phyloP scores from a whole-genome alignment of 1,140 invertebrate genomes.

The Lordiphosa clarofinis region DNA sequence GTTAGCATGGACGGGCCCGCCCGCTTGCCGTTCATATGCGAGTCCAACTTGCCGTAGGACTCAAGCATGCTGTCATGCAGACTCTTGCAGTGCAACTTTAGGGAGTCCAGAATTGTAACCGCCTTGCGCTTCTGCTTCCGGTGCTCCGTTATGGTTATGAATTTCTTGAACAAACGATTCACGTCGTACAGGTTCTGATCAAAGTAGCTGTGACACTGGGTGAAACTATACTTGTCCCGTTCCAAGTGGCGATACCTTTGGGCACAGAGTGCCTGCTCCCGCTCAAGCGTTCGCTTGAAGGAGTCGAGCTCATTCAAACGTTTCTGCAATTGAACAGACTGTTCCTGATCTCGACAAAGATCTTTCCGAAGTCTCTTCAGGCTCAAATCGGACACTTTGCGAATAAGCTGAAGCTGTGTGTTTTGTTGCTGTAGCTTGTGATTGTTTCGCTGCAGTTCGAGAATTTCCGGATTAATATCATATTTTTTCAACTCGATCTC shows the following conservation, averaged over 20 bases:
- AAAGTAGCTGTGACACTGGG: constrained; percentile 2
- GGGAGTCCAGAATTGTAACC: background rate
- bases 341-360: constrained; percentile 1
- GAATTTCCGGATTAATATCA: constrained; percentile 11
- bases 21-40: background rate
- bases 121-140: background rate
- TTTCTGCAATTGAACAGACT: background rate
- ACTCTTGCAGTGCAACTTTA: constrained; percentile 1
- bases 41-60: background rate
- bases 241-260: constrained; percentile 29
- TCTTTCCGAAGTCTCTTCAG: background rate
- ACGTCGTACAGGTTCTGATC: accelerated
- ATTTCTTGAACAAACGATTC: background rate
- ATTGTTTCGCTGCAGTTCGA: constrained; percentile 16
- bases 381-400: constrained; percentile 5
- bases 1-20: background rate
- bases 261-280: constrained; percentile 19
- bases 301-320: constrained; percentile 27
- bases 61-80: constrained; percentile 1
- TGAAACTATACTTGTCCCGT: constrained; percentile 18
- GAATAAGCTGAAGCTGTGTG: constrained; percentile 6
- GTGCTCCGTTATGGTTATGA: background rate
- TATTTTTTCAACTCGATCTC: constrained; percentile 9
- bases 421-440: constrained; percentile 29
- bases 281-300: constrained; percentile 24